Evolutionary conservation across 2,113 vertebrate species (phyloP).

Genomic region (Sapayoa aenigma): DNA sequence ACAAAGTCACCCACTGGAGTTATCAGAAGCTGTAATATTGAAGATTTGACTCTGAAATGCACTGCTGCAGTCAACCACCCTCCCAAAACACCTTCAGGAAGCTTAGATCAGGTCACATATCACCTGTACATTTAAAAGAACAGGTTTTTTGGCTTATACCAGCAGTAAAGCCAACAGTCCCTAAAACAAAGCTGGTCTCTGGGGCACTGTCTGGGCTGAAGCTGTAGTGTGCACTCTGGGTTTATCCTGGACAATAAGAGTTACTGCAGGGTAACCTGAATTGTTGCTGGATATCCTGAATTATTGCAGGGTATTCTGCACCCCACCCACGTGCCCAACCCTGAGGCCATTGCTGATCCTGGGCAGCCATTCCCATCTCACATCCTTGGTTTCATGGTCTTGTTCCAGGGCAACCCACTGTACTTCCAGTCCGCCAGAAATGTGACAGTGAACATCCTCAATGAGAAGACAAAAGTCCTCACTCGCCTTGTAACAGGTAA

Average conservation of each 20-base stretch:
- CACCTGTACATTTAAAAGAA: not conserved
- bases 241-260: not conserved
- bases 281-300: not conserved
- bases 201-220: not conserved
- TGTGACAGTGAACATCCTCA: slow-evolving; percentile 93
- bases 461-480: slow-evolving; percentile 89
- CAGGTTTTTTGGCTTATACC: not conserved
- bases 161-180: not conserved
- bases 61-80: not conserved
- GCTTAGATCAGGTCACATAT: not conserved
- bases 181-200: not conserved
- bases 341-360: not conserved
- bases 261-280: not conserved
- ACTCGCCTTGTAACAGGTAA: slow-evolving; percentile 94
- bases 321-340: not conserved
- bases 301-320: not conserved
- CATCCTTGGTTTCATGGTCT: slow-evolving; percentile 22
- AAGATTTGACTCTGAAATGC: not conserved
- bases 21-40: not conserved
- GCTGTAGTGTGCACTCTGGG: not conserved
- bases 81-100: not conserved
- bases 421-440: slow-evolving; percentile 98
- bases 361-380: not conserved
- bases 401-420: slow-evolving; percentile 87
- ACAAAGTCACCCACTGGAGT: not conserved